Percentiles rank a stretch among this genome's conserved stretches.
phyloP scores from a whole-genome alignment of 2,888 invertebrate genomes.

The Drosophila crucigera region DNA sequence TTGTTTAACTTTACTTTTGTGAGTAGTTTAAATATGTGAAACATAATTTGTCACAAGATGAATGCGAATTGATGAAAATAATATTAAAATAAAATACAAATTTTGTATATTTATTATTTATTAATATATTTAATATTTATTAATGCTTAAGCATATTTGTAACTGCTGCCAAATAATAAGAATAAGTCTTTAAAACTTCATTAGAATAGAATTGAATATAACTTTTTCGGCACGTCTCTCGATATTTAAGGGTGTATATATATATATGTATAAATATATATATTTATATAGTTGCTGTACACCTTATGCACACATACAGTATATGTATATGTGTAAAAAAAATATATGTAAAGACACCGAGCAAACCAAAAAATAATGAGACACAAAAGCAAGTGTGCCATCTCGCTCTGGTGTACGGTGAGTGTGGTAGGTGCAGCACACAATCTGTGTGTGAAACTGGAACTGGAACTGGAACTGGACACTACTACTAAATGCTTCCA shows the following conservation, averaged over 20 bases:
- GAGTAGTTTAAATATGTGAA: neutral
- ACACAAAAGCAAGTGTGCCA: slow-evolving; percentile 2
- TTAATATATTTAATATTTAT: neutral
- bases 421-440: neutral
- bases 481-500: slow-evolving; percentile 8
- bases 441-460: neutral
- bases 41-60: neutral
- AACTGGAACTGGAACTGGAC: slow-evolving; percentile 14
- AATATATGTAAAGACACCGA: neutral
- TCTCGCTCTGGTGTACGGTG: slow-evolving; percentile 4
- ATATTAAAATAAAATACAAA: neutral
- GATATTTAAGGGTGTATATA: neutral
- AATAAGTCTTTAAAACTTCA: neutral
- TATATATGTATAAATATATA: neutral
- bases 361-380: slow-evolving; percentile 9
- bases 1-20: neutral
- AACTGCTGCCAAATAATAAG: neutral
- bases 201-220: neutral
- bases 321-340: neutral
- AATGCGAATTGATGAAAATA: neutral
- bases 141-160: neutral
- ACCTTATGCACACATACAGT: neutral
- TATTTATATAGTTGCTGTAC: neutral
- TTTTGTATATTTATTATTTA: neutral
- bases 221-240: neutral